Base-by-base conservation (phyloP, 2,888 invertebrate species). In the Drosophila prolongata region DNA sequence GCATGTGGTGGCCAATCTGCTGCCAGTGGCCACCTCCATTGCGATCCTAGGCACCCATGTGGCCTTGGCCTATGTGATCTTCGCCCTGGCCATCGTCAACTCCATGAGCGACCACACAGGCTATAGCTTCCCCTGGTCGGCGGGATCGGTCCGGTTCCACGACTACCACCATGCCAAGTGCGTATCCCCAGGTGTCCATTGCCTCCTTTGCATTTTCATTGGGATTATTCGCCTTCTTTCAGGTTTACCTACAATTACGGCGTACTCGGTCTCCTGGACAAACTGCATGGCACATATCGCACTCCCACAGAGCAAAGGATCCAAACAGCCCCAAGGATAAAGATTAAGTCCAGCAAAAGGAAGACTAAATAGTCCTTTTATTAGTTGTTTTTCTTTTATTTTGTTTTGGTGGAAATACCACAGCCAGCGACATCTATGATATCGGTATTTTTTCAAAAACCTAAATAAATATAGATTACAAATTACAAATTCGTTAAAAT, bases 161-260 rank as follows among this genome's bases (percentile, higher is more conserved):
- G 97, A 97, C 92, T 97, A 95, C 90, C 97, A 97, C 91, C 97
- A 97, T 91, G 94, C 96, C 78, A 97, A 96, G 95, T 95, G 92
- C 93, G 80, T 80, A 11, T 13, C 27, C 38, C 14, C 9, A 3
- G 3, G 4, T 10, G 2, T 9, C n/a, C 3, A 30, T n/a, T 3
- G 1, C 8, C 27, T n/a, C 1, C n/a, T n/a, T 1, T 1, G 0
- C 8, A 46, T 40, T n/a, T 27, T 50, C 11, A 9, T 9, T 1
- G 30, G 30, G 1, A 14, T 14, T 11, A 3, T 16, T 8, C 38
- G 42, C 9, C 2, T 19, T 3, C 34, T 40, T 30, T 6, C 89
- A 97, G 97, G 90, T 97, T 97, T 91, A 96, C 95, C 89, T 95
- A 96, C 89, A 96, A 96, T 90, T 97, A 94, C 90, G 97, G 97